These are phyloP conservation scores for Hydraecia micacea DNA, from an alignment of 2,888 invertebrate species.

Conservation along the genomic window DNA sequence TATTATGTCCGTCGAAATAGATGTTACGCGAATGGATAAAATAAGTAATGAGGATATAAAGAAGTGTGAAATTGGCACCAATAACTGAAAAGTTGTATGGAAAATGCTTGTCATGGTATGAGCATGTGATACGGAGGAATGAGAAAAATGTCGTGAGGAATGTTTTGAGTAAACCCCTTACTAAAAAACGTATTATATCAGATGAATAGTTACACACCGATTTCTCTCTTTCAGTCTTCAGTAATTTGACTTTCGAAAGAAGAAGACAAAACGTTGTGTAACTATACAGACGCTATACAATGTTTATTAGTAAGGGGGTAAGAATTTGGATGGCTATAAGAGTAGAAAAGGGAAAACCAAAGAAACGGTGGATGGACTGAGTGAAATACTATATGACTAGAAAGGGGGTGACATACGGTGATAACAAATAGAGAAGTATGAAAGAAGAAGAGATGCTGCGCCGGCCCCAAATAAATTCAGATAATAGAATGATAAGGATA, in stretches of 20 bases:
- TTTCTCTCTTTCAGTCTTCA: too few species aligned
- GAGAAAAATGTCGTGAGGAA: neutral
- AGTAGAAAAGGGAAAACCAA: neutral
- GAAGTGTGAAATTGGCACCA: neutral
- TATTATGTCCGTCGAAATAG: neutral
- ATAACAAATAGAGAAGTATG: neutral
- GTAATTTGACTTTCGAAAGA: too few species aligned
- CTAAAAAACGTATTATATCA: too few species aligned
- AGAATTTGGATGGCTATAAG: neutral
- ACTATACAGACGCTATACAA: too few species aligned
- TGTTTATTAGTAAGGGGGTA: too few species aligned
- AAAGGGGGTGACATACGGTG: neutral
- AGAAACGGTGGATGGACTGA: neutral
- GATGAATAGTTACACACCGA: too few species aligned
- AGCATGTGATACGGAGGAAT: neutral
- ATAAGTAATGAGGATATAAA: neutral
- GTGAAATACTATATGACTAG: neutral
- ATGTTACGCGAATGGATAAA: neutral
- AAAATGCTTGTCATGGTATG: neutral
- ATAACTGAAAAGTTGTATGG: neutral
- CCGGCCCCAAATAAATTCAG: neutral
- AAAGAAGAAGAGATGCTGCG: neutral
- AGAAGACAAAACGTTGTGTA: too few species aligned
- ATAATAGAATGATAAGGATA: neutral
- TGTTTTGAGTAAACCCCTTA: neutral